Conservation (phyloP, 2,888 invertebrate genomes). For the Synanthedon tipuliformis region DNA sequence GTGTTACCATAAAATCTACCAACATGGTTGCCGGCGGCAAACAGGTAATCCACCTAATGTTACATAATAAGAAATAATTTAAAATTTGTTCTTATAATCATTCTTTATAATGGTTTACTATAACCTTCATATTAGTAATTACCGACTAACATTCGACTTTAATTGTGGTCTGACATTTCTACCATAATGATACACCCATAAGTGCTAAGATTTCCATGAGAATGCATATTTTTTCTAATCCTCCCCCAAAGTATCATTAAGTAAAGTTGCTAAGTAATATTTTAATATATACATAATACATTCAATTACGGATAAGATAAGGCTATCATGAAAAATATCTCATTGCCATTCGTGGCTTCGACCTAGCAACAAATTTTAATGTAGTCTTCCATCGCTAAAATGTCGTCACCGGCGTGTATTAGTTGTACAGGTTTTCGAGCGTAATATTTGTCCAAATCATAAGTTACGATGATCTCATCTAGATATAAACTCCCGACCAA, state of each 20-base stretch:
- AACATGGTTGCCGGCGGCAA: conserved; percentile 69
- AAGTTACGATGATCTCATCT: conserved; percentile 63
- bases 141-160: too few species aligned
- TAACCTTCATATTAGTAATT: too few species aligned
- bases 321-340: background rate
- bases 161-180: too few species aligned
- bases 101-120: too few species aligned
- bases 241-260: too few species aligned
- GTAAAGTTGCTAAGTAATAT: too few species aligned
- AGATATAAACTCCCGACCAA: conserved; percentile 30
- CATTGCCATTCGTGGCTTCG: conserved; percentile 5
- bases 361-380: conserved; percentile 32
- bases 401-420: conserved; percentile 33
- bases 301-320: too few species aligned
- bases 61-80: background rate
- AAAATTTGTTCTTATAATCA: too few species aligned
- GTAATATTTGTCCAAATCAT: conserved; percentile 54
- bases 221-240: too few species aligned
- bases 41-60: conserved; percentile 39
- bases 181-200: too few species aligned
- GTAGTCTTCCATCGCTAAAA: conserved; percentile 16
- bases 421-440: conserved; percentile 24
- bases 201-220: too few species aligned
- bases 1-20: conserved; percentile 24
- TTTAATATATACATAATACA: too few species aligned